These are phyloP conservation scores for Diarsia brunnea DNA, from an alignment of 2,888 invertebrate genomes.

Conservation along the genomic window DNA sequence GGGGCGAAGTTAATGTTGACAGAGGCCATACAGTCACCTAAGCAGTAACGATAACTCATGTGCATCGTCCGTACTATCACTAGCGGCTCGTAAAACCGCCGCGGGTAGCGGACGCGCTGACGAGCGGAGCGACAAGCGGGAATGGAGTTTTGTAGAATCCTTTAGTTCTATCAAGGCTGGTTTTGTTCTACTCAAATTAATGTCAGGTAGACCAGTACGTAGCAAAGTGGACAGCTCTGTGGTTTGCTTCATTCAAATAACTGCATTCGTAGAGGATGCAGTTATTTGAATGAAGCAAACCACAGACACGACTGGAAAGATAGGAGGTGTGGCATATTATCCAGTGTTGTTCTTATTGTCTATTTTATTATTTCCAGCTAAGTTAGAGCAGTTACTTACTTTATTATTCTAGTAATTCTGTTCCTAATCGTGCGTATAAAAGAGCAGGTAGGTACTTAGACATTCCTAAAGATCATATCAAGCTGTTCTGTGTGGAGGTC, in stretches of 20 bases:
- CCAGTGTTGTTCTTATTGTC: neutral
- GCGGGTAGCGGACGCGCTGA: slow-evolving; percentile 40
- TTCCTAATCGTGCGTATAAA: neutral
- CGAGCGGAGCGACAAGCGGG: slow-evolving; percentile 57
- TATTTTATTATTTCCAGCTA: neutral
- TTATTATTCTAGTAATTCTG: neutral
- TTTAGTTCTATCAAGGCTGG: neutral
- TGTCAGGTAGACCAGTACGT: no score
- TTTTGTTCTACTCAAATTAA: no score
- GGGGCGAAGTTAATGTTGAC: slow-evolving; percentile 63
- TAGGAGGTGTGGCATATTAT: no score
- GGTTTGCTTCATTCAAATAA: no score
- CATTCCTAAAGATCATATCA: no score
- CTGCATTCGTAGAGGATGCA: no score
- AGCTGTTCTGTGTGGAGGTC: neutral
- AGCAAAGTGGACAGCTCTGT: no score
- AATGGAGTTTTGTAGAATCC: neutral
- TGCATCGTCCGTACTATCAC: slow-evolving; percentile 79
- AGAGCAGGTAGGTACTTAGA: neutral
- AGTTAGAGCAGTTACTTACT: no score
- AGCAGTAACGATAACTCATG: slow-evolving; percentile 80
- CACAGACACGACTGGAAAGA: no score
- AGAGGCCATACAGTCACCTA: slow-evolving; percentile 75
- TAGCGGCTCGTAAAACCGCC: slow-evolving; percentile 78
- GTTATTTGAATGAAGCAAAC: no score